Evolutionary conservation across 2,113 vertebrate genomes (phyloP), one percentile per base, ranked within the genome.

Genomic region (Struthidea cinerea): DNA sequence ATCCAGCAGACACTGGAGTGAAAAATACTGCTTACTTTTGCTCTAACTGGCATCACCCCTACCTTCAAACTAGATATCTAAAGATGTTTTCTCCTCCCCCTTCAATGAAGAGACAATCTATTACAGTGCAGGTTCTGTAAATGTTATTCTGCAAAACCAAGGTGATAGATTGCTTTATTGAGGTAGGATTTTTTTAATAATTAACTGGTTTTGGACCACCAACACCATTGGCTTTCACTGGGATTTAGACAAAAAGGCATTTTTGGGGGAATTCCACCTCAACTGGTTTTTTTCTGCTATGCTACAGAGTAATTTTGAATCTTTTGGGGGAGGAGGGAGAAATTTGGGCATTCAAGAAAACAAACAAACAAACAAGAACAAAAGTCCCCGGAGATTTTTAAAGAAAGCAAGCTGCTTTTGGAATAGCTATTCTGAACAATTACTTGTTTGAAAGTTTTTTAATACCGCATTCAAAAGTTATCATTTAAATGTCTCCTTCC

Each of bases 281-380:
- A 1, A 85, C 42, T 46, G 18, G 5, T 53, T 18, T 77, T 59
- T 89, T 85, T 39, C n/a, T 80, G n/a, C 35, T 85, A 26, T 44
- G 22, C 35, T 78, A 78, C 2, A 68, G 12, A 88, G n/a, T 49
- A 65, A 78, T 56, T 63, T 63, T 16, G 27, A 84, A 78, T 60
- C 6, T 59, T 69, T 7, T 13, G 2, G 1, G 21, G 11, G 7
- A 14, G 1, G 13, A 13, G 10, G 2, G 4, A 22, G 41, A 28
- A 77, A 71, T 37, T 18, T 1, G 1, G 7, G 8, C 33, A 55
- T 61, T 74, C 42, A 61, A 69, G 33, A 49, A 91, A 96, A 30
- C 47, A 78, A 89, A 67, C 8, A 91, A 79, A n/a, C 18, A 67
- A 74, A 59, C 28, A 82, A 26, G 16, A 86, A 57, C n/a, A 60